Conservation (phyloP, 1,140 invertebrate genomes). For the Apis laboriosa region DNA sequence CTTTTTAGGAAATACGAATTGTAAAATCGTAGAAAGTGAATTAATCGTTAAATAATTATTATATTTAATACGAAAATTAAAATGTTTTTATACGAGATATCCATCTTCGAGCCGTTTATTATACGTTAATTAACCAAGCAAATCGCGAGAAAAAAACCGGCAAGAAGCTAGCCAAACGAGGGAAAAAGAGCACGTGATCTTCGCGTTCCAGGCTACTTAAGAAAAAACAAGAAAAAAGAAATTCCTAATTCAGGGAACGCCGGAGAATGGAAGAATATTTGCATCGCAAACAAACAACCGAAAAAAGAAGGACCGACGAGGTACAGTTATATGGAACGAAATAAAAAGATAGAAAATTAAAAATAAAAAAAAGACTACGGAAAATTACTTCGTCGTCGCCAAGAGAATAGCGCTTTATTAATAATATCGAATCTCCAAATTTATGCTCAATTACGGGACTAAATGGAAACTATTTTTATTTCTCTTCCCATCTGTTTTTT, state of each 20-base stretch:
- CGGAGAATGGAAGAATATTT: conserved; percentile 1
- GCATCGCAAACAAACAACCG: conserved; percentile 5
- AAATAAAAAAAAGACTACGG: no score
- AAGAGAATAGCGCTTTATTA: no score
- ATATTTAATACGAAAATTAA: background rate
- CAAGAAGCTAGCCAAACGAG: background rate
- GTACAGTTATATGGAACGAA: background rate
- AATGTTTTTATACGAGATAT: background rate
- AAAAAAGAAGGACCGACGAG: background rate
- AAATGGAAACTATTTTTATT: no score
- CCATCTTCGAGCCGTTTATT: background rate
- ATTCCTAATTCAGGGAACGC: background rate
- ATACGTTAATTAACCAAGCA: background rate
- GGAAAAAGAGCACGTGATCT: background rate
- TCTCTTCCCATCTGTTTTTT: no score
- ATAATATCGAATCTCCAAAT: background rate
- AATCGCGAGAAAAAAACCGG: background rate
- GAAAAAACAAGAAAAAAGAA: background rate
- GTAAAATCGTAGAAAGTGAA: background rate
- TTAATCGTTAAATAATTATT: background rate
- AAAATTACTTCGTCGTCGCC: conserved; percentile 1
- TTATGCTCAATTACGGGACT: background rate
- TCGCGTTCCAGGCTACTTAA: background rate
- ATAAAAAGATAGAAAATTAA: background rate
- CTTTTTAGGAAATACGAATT: background rate